Evolutionary conservation across 2,888 invertebrate genomes (phyloP).

Genomic region (Nymphalis urticae): DNA sequence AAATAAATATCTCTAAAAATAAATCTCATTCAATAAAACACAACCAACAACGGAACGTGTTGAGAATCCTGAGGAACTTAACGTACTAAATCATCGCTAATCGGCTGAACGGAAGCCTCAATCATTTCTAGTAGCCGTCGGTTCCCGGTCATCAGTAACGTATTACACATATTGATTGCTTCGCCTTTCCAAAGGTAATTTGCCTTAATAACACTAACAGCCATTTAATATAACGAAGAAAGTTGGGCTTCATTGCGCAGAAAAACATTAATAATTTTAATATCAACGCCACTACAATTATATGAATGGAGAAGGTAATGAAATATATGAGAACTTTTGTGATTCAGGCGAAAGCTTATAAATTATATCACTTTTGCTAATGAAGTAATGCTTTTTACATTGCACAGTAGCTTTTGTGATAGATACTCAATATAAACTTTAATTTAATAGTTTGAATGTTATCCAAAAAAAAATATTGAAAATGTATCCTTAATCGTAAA

Average conservation of each 20-base stretch:
- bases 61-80: conserved; percentile 31
- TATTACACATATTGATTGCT: conserved; percentile 65
- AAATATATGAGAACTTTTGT: not conserved
- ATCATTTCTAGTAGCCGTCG: conserved; percentile 56
- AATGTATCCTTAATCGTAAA: not conserved
- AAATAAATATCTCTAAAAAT: not conserved
- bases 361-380: not conserved
- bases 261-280: conserved; percentile 15
- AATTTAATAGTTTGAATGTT: no score
- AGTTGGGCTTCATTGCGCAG: conserved; percentile 27
- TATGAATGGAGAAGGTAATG: not conserved
- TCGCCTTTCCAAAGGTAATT: conserved; percentile 62
- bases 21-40: conserved; percentile 7
- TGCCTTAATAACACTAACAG: conserved; percentile 75
- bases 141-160: conserved; percentile 53
- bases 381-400: no score
- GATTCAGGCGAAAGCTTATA: not conserved
- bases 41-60: conserved; percentile 23
- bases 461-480: no score
- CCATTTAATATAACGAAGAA: conserved; percentile 37
- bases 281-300: not conserved
- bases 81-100: conserved; percentile 68
- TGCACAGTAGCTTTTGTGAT: no score
- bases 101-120: conserved; percentile 67
- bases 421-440: no score